A percentile compares a stretch with the other conserved stretches of the same genome.
phyloP scores from a whole-genome alignment of 2,888 invertebrate genomes.

The Acheta domesticus region DNA sequence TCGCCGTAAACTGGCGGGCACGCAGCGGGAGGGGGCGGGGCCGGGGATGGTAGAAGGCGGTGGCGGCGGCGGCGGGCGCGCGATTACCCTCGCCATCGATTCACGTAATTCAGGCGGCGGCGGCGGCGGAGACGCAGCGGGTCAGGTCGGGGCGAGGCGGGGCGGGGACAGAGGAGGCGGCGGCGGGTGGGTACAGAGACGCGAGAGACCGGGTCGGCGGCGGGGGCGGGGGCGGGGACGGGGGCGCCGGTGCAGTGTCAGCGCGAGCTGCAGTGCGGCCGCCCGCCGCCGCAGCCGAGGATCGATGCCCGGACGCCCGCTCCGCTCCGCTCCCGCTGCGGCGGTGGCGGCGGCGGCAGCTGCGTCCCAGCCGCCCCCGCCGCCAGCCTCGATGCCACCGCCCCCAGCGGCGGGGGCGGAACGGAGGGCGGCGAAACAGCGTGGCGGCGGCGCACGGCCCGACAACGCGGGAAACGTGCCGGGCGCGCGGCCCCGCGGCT shows the following conservation, averaged over 20 bases:
- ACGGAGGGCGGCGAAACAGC: not conserved
- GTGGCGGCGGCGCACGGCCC: not conserved
- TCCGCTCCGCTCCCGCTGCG: not conserved
- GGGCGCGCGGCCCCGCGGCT: too few species aligned
- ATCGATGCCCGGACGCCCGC: not conserved
- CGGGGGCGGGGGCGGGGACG: not conserved
- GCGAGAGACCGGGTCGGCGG: not conserved
- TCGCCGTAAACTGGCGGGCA: too few species aligned
- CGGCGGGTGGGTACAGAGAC: not conserved
- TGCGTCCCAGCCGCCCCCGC: constrained; percentile 4
- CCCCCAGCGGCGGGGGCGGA: not conserved
- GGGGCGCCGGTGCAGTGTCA: not conserved
- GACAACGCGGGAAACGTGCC: not conserved
- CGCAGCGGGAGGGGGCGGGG: too few species aligned
- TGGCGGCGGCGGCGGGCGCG: not conserved
- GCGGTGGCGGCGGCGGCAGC: not conserved
- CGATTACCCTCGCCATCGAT: constrained; percentile 18
- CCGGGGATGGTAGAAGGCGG: not conserved
- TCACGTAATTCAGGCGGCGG: constrained; percentile 8
- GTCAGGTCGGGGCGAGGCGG: too few species aligned
- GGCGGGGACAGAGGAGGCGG: not conserved
- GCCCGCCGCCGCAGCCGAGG: constrained; percentile 4
- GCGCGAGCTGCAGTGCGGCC: constrained; percentile 6
- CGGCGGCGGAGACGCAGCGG: not conserved
- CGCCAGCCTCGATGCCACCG: not conserved